These are phyloP conservation scores for Stegastes partitus DNA, from an alignment of 2,113 vertebrate genomes.

Conservation along the genomic window DNA sequence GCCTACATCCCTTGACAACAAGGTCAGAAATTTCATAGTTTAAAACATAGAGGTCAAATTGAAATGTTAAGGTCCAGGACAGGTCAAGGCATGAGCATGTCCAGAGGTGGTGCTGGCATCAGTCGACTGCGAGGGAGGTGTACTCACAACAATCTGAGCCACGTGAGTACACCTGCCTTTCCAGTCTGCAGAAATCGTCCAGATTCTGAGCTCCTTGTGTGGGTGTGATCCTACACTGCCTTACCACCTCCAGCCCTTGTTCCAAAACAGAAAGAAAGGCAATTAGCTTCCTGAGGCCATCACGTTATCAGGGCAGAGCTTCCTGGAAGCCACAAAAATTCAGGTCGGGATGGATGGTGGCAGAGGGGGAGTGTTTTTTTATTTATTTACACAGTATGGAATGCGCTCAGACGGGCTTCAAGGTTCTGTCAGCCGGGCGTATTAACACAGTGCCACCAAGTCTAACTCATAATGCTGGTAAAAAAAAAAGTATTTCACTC, in stretches of 20 bases:
- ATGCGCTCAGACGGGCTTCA: conserved; percentile 41
- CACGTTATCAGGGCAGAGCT: conserved; percentile 31
- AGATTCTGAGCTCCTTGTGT: conserved; percentile 63
- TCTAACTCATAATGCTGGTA: background rate
- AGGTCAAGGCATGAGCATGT: conserved; percentile 40
- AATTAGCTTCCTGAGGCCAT: conserved; percentile 73
- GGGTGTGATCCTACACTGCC: conserved; percentile 67
- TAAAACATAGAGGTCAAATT: conserved; percentile 4
- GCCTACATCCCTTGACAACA: conserved; percentile 35
- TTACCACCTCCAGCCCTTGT: conserved; percentile 82
- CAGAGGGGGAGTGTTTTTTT: background rate
- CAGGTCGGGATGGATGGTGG: background rate
- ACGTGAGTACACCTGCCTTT: conserved; percentile 67
- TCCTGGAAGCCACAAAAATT: conserved; percentile 46
- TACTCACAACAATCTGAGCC: conserved; percentile 46
- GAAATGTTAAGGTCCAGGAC: conserved; percentile 62
- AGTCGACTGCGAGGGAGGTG: conserved; percentile 53
- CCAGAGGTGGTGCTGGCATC: conserved; percentile 25
- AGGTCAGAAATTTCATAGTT: conserved; percentile 7
- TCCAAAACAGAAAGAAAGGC: conserved; percentile 78
- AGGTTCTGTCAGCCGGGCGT: background rate
- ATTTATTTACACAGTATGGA: conserved; percentile 37
- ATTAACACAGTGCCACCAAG: background rate
- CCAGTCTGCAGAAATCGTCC: conserved; percentile 68
- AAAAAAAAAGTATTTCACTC: background rate